phyloP scores from a whole-genome alignment of 2,113 vertebrate species.

The Sprattus sprattus region DNA sequence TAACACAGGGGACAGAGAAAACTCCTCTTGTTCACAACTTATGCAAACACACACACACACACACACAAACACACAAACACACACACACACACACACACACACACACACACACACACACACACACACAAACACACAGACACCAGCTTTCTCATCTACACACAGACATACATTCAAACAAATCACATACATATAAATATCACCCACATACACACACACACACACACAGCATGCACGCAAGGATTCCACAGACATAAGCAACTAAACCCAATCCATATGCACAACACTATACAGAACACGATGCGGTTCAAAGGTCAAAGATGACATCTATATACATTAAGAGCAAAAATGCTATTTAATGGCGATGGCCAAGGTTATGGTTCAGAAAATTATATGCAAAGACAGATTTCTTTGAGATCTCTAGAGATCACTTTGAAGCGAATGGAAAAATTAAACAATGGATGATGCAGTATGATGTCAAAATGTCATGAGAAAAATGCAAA shows the following conservation, averaged over 20 bases:
- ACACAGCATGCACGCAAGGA: constrained; percentile 32
- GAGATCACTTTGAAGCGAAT: background rate
- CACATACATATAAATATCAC: no score
- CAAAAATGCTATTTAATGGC: background rate
- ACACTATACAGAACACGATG: background rate
- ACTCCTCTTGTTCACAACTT: background rate
- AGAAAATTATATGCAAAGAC: background rate
- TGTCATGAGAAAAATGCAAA: constrained; percentile 14
- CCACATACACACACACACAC: constrained; percentile 16
- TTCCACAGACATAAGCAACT: constrained; percentile 26
- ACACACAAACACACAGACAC: background rate
- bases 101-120: background rate
- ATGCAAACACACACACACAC: constrained; percentile 2
- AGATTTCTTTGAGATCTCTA: background rate
- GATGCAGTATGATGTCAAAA: background rate
- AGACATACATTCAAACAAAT: constrained; percentile 27
- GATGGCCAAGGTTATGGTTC: background rate
- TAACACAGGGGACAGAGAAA: background rate
- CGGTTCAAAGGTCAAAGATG: constrained; percentile 12
- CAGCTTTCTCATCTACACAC: no score
- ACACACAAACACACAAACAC: background rate
- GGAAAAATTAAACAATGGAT: background rate
- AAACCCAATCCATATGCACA: constrained; percentile 4
- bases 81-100: background rate
- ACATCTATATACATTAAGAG: background rate